These are phyloP conservation scores for Vanacampus margaritifer DNA, from an alignment of 2,113 vertebrate genomes.

Conservation along the genomic window DNA sequence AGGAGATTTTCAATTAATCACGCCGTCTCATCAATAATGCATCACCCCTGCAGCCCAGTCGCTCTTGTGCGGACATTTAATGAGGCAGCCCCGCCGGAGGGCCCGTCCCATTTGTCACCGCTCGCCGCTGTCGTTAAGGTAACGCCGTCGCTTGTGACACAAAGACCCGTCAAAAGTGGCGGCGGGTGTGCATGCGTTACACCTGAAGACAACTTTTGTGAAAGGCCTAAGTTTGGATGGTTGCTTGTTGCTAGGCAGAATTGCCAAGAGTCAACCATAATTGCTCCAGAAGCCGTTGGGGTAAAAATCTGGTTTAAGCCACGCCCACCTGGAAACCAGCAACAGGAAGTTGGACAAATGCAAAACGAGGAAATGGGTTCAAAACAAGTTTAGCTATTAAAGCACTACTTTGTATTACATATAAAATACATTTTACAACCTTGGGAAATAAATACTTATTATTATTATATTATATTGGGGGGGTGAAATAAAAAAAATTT, in stretches of 20 bases:
- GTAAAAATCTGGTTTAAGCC: too few species aligned
- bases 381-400: too few species aligned
- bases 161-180: conserved; percentile 43
- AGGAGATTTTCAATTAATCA: conserved; percentile 76
- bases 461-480: too few species aligned
- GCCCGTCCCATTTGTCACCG: conserved; percentile 46
- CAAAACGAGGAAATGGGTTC: too few species aligned
- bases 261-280: neutral
- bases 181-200: conserved; percentile 3
- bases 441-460: too few species aligned
- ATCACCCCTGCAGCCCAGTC: conserved; percentile 69
- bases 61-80: conserved; percentile 70
- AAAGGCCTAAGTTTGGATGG: neutral
- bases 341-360: too few species aligned
- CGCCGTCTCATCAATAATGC: conserved; percentile 73
- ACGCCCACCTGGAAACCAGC: too few species aligned
- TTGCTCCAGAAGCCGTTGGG: too few species aligned
- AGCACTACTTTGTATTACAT: too few species aligned
- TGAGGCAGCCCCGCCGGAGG: conserved; percentile 62
- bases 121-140: conserved; percentile 42
- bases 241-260: neutral
- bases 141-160: conserved; percentile 47
- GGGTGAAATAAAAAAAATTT: too few species aligned
- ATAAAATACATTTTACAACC: too few species aligned
- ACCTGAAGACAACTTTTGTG: neutral